Conservation (phyloP, 2,888 invertebrate species). For the Calameuta idolon region DNA sequence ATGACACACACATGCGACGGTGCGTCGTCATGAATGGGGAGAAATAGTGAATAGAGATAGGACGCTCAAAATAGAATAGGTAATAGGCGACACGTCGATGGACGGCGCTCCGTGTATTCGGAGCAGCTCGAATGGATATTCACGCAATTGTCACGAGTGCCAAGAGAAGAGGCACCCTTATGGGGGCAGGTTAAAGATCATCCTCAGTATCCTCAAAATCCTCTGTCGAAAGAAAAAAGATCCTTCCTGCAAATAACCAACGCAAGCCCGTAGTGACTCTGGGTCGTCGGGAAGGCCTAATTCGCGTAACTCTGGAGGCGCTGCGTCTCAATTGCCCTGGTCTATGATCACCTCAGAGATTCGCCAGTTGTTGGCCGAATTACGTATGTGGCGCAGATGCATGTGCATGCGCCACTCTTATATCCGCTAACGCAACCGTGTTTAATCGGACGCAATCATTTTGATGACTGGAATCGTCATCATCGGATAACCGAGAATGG, state of each 20-base stretch:
- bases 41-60: slow-evolving; percentile 39
- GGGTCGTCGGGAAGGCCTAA: neutral
- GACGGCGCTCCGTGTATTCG: neutral
- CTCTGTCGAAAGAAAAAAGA: neutral
- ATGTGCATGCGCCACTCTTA: neutral
- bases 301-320: neutral
- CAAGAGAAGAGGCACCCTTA: neutral
- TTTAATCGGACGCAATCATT: slow-evolving; percentile 64
- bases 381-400: slow-evolving; percentile 36
- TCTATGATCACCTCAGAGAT: slow-evolving; percentile 16
- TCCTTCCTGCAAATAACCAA: neutral
- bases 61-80: slow-evolving; percentile 25
- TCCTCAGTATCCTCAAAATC: neutral
- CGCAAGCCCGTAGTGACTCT: neutral
- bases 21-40: slow-evolving; percentile 27
- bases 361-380: neutral
- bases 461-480: slow-evolving; percentile 61
- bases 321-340: neutral
- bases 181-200: neutral
- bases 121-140: neutral
- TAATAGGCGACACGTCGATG: neutral
- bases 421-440: slow-evolving; percentile 59
- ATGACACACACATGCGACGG: slow-evolving; percentile 40
- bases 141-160: neutral
- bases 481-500: slow-evolving; percentile 56